Conservation (phyloP, 2,888 invertebrate species). For the Chymomyza fuscimana region DNA sequence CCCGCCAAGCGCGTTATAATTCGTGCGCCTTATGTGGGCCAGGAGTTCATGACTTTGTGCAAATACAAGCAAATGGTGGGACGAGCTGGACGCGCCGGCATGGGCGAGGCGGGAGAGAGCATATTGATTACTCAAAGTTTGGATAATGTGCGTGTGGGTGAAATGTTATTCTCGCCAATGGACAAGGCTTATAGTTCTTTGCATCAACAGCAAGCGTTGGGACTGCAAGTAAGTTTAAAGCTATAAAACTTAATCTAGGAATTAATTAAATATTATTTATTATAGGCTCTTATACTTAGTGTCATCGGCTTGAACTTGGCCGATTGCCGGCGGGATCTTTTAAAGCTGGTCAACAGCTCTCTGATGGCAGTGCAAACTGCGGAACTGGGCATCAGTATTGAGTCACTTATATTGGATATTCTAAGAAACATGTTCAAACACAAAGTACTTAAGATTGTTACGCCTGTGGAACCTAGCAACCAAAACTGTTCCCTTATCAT, state of each 20-base stretch:
- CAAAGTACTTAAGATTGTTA: constrained; percentile 70
- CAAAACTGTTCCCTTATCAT: constrained; percentile 64
- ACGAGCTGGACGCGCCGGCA: constrained; percentile 94
- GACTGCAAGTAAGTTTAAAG: constrained; percentile 78
- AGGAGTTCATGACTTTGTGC: constrained; percentile 86
- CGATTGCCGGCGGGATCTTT: constrained; percentile 81
- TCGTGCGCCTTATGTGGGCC: constrained; percentile 90
- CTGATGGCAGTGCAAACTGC: constrained; percentile 85
- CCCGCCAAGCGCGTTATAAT: constrained; percentile 95
- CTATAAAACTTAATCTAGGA: background rate
- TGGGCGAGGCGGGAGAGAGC: constrained; percentile 90
- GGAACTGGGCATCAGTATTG: constrained; percentile 68
- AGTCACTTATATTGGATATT: constrained; percentile 68
- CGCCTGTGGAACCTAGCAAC: constrained; percentile 24
- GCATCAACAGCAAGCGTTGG: constrained; percentile 81
- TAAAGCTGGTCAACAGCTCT: constrained; percentile 82
- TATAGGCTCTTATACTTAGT: constrained; percentile 83
- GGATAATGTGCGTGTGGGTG: constrained; percentile 83
- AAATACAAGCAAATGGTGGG: constrained; percentile 98
- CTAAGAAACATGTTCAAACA: constrained; percentile 78
- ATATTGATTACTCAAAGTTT: constrained; percentile 87
- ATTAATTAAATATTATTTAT: background rate
- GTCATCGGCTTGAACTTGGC: constrained; percentile 85
- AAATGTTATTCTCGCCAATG: constrained; percentile 84
- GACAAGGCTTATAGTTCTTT: constrained; percentile 84